Evolutionary conservation across 2,888 invertebrate genomes (phyloP).

Genomic region (Cordilura impudica): DNA sequence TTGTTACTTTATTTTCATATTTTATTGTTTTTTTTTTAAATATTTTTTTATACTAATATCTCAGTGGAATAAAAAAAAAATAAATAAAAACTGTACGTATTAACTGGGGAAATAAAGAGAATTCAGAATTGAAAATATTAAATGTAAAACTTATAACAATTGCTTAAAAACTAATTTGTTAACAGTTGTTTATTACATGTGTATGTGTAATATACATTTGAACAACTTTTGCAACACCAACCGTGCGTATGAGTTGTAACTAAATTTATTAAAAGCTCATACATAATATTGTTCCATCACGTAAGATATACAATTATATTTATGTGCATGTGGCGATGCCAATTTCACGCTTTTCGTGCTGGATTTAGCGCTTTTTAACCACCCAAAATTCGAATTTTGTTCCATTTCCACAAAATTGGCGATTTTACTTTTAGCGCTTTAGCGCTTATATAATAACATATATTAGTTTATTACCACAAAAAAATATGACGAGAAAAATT

Average conservation of each 20-base stretch:
- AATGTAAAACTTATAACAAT: background rate
- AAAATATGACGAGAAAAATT: no score
- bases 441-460: no score
- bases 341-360: no score
- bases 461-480: no score
- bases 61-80: slow-evolving; percentile 19
- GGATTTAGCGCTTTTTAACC: no score
- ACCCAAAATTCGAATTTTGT: no score
- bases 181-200: background rate
- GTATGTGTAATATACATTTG: no score
- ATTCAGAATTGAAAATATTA: background rate
- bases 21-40: background rate
- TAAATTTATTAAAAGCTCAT: background rate
- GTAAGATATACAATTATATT: background rate
- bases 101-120: slow-evolving; percentile 30
- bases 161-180: slow-evolving; percentile 27
- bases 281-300: background rate
- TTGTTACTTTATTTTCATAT: background rate
- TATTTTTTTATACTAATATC: slow-evolving; percentile 20
- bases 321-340: no score
- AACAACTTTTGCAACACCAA: background rate
- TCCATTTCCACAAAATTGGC: no score
- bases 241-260: slow-evolving; percentile 9
- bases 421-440: no score
- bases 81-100: background rate